Percentiles rank a stretch among this genome's conserved stretches.
phyloP scores from a whole-genome alignment of 2,888 invertebrate species.

The Plagodis dolabraria region DNA sequence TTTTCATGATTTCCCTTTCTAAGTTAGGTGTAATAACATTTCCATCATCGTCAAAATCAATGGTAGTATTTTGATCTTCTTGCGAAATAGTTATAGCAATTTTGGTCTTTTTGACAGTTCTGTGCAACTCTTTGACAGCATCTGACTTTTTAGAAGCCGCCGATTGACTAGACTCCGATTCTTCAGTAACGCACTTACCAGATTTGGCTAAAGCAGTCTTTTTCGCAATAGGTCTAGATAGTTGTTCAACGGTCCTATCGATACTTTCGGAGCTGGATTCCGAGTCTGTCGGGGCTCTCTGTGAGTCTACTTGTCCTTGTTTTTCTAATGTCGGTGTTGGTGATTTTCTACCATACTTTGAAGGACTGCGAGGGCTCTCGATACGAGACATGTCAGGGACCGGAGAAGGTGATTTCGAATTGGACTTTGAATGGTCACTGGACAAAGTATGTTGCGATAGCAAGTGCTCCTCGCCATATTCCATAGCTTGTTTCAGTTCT shows the following conservation, averaged over 20 bases:
- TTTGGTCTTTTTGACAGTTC: slow-evolving; percentile 79
- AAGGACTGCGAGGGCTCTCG: slow-evolving; percentile 77
- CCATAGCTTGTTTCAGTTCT: slow-evolving; percentile 84
- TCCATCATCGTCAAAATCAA: slow-evolving; percentile 80
- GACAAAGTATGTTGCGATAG: slow-evolving; percentile 73
- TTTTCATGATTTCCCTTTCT: slow-evolving; percentile 73
- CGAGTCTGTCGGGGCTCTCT: slow-evolving; percentile 84
- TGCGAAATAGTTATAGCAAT: slow-evolving; percentile 83
- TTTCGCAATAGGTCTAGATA: slow-evolving; percentile 75
- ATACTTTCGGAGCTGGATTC: slow-evolving; percentile 85
- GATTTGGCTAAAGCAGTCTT: slow-evolving; percentile 75
- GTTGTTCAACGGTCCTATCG: slow-evolving; percentile 77
- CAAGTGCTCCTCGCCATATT: slow-evolving; percentile 80
- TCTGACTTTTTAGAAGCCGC: slow-evolving; percentile 81
- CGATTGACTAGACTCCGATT: slow-evolving; percentile 86
- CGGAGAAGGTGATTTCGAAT: slow-evolving; percentile 74
- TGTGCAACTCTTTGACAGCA: slow-evolving; percentile 75
- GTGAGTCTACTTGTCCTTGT: slow-evolving; percentile 84
- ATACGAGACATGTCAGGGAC: slow-evolving; percentile 71
- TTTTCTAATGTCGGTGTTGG: slow-evolving; percentile 87
- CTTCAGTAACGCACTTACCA: slow-evolving; percentile 78
- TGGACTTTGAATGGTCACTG: slow-evolving; percentile 77
- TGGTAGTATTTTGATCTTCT: slow-evolving; percentile 82
- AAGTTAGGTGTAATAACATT: slow-evolving; percentile 78
- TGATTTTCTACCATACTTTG: slow-evolving; percentile 73